Base-by-base conservation (phyloP, 2,113 vertebrate genomes). In the Leucopsar rothschildi region DNA sequence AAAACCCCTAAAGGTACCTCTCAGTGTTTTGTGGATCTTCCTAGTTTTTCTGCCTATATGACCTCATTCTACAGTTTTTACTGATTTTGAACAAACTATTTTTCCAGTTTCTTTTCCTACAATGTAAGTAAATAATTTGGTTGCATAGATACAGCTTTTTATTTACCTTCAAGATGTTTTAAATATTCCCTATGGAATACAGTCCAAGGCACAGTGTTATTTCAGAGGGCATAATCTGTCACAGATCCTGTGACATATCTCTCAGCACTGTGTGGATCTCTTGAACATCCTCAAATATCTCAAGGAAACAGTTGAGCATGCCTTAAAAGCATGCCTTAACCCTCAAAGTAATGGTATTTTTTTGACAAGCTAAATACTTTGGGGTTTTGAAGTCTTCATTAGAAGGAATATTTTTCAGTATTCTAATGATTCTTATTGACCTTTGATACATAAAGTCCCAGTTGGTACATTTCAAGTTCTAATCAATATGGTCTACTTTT, bases 251-350 rank as follows among this genome's bases (percentile, higher is more conserved):
- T 70, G 28, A 79, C 24, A n/a, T 29, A 27, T 13, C 18, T 60
- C 15, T 55, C 53, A 59, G 35, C 0, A 0, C n/a, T 64, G 4
- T 52, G 25, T 60, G 18, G 35, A 60, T 60, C 7, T 52, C 55
- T 60, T 56, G 27, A 39, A 77, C 18, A 69, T 42, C 25, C 23
- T 72, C 35, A 72, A 35, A 16, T 23, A 64, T 39, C 23, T 73
- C 50, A 75, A 73, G 17, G 23, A 72, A 77, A 68, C 0, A 1
- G 7, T 0, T 59, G 15, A 71, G 29, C 76, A 37, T 37, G 37
- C 33, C 11, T 47, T 73, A 77, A 55, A 89, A 80, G 6, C 13
- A 27, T 76, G 8, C 11, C 11, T 64, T 68, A 50, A 72, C 20
- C 12, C 21, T 20, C 33, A 24, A 76, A 71, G 11, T 27, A 10